Percentiles rank a stretch among this genome's conserved stretches.
Evolutionary conservation across 2,888 invertebrate species (phyloP).

Genomic region (Hyles lineata): DNA sequence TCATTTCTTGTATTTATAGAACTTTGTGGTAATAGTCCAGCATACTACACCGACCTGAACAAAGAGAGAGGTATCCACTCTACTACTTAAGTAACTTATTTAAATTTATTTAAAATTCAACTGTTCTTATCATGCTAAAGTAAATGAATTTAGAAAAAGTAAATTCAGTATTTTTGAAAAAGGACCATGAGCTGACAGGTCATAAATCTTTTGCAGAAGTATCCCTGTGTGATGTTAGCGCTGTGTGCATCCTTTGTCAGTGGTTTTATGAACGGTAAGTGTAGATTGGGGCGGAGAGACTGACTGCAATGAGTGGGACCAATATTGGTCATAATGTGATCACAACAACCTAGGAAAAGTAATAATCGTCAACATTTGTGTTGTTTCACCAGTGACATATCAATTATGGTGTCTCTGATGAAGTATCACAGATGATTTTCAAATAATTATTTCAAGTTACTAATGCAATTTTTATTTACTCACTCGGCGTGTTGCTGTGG

Average conservation of each 20-base stretch:
- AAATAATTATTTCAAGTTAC: constrained; percentile 70
- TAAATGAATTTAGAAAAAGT: constrained; percentile 46
- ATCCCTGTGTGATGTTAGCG: constrained; percentile 88
- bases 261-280: constrained; percentile 88
- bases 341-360: constrained; percentile 70
- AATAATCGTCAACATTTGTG: constrained; percentile 65
- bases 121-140: constrained; percentile 50
- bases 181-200: constrained; percentile 87
- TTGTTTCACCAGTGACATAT: constrained; percentile 62
- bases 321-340: constrained; percentile 58
- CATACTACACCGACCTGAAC: constrained; percentile 86
- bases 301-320: constrained; percentile 68
- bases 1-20: constrained; percentile 86
- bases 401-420: constrained; percentile 55
- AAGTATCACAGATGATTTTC: constrained; percentile 66
- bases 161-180: constrained; percentile 64
- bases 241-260: constrained; percentile 87
- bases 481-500: constrained; percentile 85
- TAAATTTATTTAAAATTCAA: constrained; percentile 55
- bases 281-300: constrained; percentile 81
- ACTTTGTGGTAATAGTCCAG: constrained; percentile 86
- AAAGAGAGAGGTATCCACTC: constrained; percentile 84
- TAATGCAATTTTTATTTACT: constrained; percentile 84
- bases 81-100: constrained; percentile 73
- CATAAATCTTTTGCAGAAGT: constrained; percentile 92